A percentile compares a stretch with the other conserved stretches of the same genome.
These are phyloP conservation scores for Amblyraja radiata DNA, from an alignment of 2,797 vertebrate genomes.

Conservation along the genomic window DNA sequence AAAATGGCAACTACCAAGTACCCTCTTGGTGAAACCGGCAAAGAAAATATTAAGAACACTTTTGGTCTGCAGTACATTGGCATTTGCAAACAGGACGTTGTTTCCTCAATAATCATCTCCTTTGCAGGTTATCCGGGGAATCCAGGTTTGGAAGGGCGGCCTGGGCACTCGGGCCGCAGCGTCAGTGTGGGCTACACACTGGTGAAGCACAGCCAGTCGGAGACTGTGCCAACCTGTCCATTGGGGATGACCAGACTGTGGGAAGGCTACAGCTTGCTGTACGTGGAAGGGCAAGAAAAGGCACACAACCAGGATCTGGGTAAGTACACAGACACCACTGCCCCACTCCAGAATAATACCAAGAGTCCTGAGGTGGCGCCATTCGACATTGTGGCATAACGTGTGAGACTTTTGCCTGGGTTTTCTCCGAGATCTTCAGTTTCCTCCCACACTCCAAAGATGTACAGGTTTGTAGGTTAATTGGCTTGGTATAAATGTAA, in stretches of 20 bases:
- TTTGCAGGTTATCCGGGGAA: slow-evolving; percentile 66
- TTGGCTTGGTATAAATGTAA: too few species aligned
- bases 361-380: background rate
- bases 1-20: background rate
- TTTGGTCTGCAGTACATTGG: background rate
- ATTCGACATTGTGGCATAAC: background rate
- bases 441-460: too few species aligned
- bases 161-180: slow-evolving; percentile 64
- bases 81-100: background rate
- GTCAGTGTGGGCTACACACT: slow-evolving; percentile 76
- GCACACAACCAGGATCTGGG: slow-evolving; percentile 92
- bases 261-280: slow-evolving; percentile 87
- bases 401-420: background rate
- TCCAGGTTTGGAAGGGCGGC: slow-evolving; percentile 60
- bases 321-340: slow-evolving; percentile 49
- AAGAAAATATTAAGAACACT: background rate
- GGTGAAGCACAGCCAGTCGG: slow-evolving; percentile 87
- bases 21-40: background rate
- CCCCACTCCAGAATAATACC: background rate
- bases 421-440: too few species aligned
- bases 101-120: background rate
- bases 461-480: too few species aligned
- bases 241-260: slow-evolving; percentile 79
- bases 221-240: slow-evolving; percentile 80
- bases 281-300: slow-evolving; percentile 91